A percentile compares a stretch with the other conserved stretches of the same genome.
Evolutionary conservation across 1,140 invertebrate species (phyloP).

Genomic region (Fopius arisanus): DNA sequence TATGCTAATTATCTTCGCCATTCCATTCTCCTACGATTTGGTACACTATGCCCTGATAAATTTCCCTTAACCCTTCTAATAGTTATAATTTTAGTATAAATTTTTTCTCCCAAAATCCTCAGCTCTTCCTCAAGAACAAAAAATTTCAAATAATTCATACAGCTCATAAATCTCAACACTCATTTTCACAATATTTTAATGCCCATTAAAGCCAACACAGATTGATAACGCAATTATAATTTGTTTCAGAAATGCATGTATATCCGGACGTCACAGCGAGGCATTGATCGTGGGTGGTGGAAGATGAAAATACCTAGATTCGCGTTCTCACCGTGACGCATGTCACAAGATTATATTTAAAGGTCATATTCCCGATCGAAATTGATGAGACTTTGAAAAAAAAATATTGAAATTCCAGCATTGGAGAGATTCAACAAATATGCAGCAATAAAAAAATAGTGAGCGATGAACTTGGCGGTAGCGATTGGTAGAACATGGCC

Average conservation of each 20-base stretch:
- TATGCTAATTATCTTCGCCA: neutral
- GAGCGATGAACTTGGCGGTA: neutral
- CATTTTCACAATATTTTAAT: neutral
- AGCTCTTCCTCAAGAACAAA: neutral
- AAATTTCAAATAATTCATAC: neutral
- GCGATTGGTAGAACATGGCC: neutral
- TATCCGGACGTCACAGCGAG: conserved; percentile 2
- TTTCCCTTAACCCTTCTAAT: too few species aligned
- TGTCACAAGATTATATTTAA: neutral
- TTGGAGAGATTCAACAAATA: neutral
- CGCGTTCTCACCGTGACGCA: neutral
- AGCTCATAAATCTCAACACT: neutral
- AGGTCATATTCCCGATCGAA: neutral
- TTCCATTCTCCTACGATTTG: neutral
- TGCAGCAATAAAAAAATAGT: neutral
- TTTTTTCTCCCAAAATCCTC: too few species aligned
- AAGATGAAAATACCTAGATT: neutral
- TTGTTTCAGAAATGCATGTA: neutral
- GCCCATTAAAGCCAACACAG: neutral
- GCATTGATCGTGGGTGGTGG: conserved; percentile 2
- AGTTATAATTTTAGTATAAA: too few species aligned
- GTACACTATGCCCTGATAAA: too few species aligned
- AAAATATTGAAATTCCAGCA: neutral
- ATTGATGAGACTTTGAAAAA: neutral
- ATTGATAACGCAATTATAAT: neutral